phyloP scores from a whole-genome alignment of 2,113 vertebrate species.

The Ceyx margarethae region DNA sequence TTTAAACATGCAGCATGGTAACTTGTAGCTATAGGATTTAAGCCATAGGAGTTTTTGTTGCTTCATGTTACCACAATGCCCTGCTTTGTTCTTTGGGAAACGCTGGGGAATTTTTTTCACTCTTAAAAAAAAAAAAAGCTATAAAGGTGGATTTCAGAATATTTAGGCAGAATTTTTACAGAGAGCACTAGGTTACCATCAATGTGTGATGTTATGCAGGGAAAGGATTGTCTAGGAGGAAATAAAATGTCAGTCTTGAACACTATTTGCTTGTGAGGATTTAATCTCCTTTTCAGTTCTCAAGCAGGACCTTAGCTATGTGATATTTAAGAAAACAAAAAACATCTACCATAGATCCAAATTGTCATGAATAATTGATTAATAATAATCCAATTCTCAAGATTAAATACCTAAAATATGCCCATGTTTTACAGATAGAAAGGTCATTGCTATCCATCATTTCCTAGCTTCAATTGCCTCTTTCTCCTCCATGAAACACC shows the following conservation, averaged over 20 bases:
- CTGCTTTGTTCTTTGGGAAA: constrained; percentile 14
- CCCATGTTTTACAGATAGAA: constrained; percentile 56
- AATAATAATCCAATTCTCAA: constrained; percentile 68
- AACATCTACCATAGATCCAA: constrained; percentile 70
- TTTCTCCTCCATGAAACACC: constrained; percentile 28
- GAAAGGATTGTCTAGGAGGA: constrained; percentile 17
- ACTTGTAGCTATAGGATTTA: background rate
- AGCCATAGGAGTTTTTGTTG: background rate
- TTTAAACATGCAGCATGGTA: background rate
- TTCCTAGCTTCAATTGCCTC: constrained; percentile 46
- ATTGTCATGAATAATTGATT: constrained; percentile 80
- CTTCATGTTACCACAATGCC: background rate
- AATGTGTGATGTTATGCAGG: constrained; percentile 4
- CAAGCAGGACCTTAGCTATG: constrained; percentile 67
- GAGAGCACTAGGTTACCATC: constrained; percentile 30
- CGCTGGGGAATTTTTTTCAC: background rate
- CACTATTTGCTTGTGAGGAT: constrained; percentile 64
- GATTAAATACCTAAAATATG: constrained; percentile 73
- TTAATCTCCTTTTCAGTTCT: constrained; percentile 69
- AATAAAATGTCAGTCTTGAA: constrained; percentile 61
- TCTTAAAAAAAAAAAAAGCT: background rate
- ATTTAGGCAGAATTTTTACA: constrained; percentile 9
- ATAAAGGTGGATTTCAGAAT: constrained; percentile 1
- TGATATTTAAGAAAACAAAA: constrained; percentile 74
- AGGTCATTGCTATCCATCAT: constrained; percentile 65